These are phyloP conservation scores for Buathra laborator DNA, from an alignment of 2,888 invertebrate genomes.

Conservation along the genomic window DNA sequence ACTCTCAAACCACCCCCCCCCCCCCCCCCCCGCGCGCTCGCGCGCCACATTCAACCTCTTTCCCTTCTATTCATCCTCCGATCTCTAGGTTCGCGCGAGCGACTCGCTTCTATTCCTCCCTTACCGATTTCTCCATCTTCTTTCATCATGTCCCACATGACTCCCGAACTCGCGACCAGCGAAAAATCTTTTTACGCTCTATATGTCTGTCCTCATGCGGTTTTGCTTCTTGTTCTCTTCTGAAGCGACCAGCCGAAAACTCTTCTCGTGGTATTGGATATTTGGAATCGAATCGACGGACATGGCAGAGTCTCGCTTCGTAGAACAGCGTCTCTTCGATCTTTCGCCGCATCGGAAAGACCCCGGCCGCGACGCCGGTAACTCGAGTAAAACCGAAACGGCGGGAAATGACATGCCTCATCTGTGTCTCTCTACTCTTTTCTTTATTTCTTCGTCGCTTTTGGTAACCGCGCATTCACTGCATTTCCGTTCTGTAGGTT, in stretches of 20 bases:
- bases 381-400: slow-evolving; percentile 53
- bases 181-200: slow-evolving; percentile 37
- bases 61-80: slow-evolving; percentile 30
- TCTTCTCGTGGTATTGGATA: slow-evolving; percentile 77
- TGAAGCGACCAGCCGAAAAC: slow-evolving; percentile 73
- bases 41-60: slow-evolving; percentile 43
- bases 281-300: slow-evolving; percentile 72
- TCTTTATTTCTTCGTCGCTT: slow-evolving; percentile 1
- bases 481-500: neutral
- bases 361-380: slow-evolving; percentile 34
- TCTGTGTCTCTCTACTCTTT: slow-evolving; percentile 46
- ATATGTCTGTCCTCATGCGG: slow-evolving; percentile 62
- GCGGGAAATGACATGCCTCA: slow-evolving; percentile 64
- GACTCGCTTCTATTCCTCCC: slow-evolving; percentile 42
- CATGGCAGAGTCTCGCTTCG: slow-evolving; percentile 61
- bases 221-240: slow-evolving; percentile 64
- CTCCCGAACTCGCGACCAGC: slow-evolving; percentile 39
- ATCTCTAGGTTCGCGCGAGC: slow-evolving; percentile 26
- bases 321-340: slow-evolving; percentile 52
- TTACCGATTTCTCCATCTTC: slow-evolving; percentile 66
- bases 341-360: slow-evolving; percentile 12
- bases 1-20: slow-evolving; percentile 28
- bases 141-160: slow-evolving; percentile 43
- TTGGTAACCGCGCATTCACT: neutral
- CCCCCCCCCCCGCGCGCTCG: neutral